These are phyloP conservation scores for Drosophila aff. DNA, from an alignment of 1,140 invertebrate species.

Conservation along the genomic window DNA sequence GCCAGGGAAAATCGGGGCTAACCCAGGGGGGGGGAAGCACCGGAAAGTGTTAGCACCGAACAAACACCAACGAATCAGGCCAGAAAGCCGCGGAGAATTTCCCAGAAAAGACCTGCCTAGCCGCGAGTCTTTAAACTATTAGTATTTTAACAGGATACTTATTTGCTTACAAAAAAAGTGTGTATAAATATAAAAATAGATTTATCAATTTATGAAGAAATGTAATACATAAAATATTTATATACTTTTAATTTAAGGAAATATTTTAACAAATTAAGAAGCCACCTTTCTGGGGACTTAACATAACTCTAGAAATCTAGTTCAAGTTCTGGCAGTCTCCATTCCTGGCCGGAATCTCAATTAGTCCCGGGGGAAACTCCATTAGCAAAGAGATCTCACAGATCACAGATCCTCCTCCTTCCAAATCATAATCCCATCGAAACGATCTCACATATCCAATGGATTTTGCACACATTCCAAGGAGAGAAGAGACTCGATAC, in stretches of 20 bases:
- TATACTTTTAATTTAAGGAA: neutral
- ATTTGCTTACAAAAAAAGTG: neutral
- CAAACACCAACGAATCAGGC: slow-evolving; percentile 18
- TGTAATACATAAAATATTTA: neutral
- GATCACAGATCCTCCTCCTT: neutral
- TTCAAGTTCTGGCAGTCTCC: neutral
- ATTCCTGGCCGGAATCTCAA: slow-evolving; percentile 18
- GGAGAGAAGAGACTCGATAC: neutral
- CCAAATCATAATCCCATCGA: slow-evolving; percentile 64
- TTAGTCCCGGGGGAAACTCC: slow-evolving; percentile 21
- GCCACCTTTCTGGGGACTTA: neutral
- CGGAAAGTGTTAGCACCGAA: slow-evolving; percentile 22
- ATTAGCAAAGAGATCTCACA: neutral
- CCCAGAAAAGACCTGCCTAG: slow-evolving; percentile 3
- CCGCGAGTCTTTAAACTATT: neutral
- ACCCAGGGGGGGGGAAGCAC: neutral
- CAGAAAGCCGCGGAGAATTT: neutral
- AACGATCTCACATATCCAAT: slow-evolving; percentile 76
- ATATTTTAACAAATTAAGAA: neutral
- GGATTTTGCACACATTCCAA: slow-evolving; percentile 76
- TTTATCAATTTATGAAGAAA: neutral
- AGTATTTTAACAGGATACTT: neutral
- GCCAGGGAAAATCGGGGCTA: slow-evolving; percentile 3
- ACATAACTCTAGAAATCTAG: neutral
- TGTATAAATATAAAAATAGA: neutral